These are phyloP conservation scores for Alethe diademata DNA, from an alignment of 2,113 vertebrate genomes.

Conservation along the genomic window DNA sequence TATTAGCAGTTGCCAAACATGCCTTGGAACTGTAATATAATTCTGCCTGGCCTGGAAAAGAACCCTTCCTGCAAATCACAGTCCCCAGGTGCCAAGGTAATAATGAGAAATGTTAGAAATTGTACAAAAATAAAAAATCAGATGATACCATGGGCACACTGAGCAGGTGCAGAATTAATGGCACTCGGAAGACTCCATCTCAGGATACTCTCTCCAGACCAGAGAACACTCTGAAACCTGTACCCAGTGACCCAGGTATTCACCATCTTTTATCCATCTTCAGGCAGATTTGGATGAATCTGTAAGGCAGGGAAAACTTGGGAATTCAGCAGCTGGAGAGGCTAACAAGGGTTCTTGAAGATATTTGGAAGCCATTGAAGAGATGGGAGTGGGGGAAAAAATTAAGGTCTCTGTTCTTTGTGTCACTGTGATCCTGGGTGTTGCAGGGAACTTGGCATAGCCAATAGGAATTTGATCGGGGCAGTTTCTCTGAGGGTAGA, in stretches of 20 bases:
- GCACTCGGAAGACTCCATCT: background rate
- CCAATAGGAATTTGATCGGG: background rate
- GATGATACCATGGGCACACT: background rate
- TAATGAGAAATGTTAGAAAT: background rate
- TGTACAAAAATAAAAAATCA: background rate
- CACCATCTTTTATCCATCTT: background rate
- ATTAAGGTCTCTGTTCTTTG: background rate
- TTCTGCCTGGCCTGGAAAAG: conserved; percentile 29
- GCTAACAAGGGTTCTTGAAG: background rate
- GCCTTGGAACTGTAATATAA: conserved; percentile 38
- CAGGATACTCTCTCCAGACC: background rate
- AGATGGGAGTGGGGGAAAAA: background rate
- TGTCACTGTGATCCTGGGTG: background rate
- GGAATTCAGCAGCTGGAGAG: background rate
- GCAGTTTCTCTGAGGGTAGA: background rate
- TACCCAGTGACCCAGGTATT: background rate
- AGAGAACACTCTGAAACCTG: background rate
- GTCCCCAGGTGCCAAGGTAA: conserved; percentile 13
- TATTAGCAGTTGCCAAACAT: conserved; percentile 47
- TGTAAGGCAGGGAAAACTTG: background rate
- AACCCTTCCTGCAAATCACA: background rate
- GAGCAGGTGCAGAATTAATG: background rate
- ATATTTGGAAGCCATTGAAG: background rate
- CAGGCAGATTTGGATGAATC: background rate
- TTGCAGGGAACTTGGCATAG: background rate